Evolutionary conservation across 2,113 vertebrate species (phyloP).

Genomic region (Dromas ardeola): DNA sequence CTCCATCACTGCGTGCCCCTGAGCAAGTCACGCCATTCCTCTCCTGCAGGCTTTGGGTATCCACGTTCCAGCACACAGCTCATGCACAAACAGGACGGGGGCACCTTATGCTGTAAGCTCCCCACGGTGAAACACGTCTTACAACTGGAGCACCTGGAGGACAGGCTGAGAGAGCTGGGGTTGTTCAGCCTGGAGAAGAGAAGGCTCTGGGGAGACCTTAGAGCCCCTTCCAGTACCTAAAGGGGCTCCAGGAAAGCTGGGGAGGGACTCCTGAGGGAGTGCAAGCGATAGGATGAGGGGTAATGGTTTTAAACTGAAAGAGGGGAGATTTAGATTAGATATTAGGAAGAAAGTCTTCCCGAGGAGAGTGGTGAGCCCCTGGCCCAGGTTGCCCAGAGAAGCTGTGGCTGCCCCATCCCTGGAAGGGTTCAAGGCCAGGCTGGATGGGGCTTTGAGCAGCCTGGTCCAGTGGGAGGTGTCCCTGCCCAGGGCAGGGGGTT

Average conservation of each 20-base stretch:
- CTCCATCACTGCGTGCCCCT: neutral
- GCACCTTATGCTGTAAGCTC: neutral
- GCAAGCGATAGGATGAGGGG: neutral
- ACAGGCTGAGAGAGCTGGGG: neutral
- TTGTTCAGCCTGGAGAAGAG: neutral
- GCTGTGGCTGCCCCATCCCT: neutral
- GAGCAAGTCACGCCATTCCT: neutral
- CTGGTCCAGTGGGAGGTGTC: neutral
- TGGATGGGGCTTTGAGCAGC: neutral
- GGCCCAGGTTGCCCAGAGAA: neutral
- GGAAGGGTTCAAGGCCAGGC: neutral
- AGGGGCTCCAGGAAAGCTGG: neutral
- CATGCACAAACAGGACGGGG: neutral
- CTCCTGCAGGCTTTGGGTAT: accelerated
- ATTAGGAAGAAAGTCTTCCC: neutral
- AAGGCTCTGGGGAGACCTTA: neutral
- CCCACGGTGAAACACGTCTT: neutral
- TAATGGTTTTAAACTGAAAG: neutral
- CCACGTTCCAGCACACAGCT: accelerated
- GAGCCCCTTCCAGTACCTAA: neutral
- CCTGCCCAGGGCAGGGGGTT: neutral
- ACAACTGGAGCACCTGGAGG: neutral
- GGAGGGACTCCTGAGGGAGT: neutral
- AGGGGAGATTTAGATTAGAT: neutral
- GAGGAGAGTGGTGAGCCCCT: neutral